Conservation (phyloP, 2,888 invertebrate genomes). For the Cremastobaeus sp. region DNA sequence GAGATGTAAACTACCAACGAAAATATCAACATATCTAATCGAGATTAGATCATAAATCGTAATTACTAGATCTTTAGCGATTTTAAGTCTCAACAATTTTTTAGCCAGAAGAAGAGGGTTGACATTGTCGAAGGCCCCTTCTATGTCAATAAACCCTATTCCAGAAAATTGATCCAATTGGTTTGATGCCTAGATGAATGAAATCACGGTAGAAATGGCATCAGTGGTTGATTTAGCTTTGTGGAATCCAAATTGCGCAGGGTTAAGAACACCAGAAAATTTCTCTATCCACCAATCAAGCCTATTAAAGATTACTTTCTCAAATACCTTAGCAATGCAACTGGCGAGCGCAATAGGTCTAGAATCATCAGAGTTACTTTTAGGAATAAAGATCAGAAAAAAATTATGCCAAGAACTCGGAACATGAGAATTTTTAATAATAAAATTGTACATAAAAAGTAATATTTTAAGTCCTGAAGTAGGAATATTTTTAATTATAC, state of each 20-base stretch:
- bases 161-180: neutral
- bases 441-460: neutral
- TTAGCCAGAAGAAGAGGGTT: neutral
- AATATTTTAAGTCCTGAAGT: neutral
- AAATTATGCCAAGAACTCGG: neutral
- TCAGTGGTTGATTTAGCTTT: slow-evolving; percentile 6
- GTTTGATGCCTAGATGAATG: too few species aligned
- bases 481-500: neutral
- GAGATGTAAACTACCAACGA: neutral
- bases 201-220: neutral
- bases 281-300: neutral
- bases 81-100: neutral
- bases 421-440: neutral
- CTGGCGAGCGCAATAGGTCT: slow-evolving; percentile 26
- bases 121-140: slow-evolving; percentile 4
- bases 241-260: slow-evolving; percentile 25
- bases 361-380: slow-evolving; percentile 2
- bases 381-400: slow-evolving; percentile 1
- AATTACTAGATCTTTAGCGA: neutral
- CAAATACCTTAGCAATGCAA: slow-evolving; percentile 1
- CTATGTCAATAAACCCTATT: neutral
- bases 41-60: neutral
- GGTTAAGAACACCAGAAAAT: neutral
- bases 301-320: slow-evolving; percentile 14
- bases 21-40: neutral